Evolutionary conservation across 2,113 vertebrate genomes (phyloP).

Genomic region (Marmota flaviventris): DNA sequence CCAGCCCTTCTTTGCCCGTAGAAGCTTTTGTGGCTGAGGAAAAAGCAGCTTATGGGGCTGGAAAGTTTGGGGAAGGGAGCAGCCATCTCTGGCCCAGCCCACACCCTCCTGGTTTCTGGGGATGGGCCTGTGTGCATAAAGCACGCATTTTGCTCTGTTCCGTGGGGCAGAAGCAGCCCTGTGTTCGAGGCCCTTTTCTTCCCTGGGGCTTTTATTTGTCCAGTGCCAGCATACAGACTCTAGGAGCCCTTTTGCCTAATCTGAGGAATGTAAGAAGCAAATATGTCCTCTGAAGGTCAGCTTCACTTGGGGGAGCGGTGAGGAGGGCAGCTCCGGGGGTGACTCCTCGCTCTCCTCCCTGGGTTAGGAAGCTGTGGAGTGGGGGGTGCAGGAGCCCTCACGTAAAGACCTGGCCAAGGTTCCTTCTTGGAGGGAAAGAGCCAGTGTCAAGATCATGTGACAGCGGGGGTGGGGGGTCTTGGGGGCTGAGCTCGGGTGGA

Average conservation of each 20-base stretch:
- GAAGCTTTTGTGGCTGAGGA: not conserved
- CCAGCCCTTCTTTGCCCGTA: not conserved
- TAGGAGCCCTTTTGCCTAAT: not conserved
- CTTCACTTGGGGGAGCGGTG: not conserved
- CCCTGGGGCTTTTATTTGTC: no score
- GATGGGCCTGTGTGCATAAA: not conserved
- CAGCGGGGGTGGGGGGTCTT: accelerated
- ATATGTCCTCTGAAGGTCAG: not conserved
- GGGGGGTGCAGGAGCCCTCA: accelerated
- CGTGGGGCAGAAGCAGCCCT: no score
- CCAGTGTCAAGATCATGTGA: not conserved
- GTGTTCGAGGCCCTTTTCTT: not conserved
- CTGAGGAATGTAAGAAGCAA: not conserved
- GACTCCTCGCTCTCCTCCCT: not conserved
- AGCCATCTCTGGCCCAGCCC: not conserved
- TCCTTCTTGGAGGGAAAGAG: accelerated
- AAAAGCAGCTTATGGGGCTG: not conserved
- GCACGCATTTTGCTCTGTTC: not conserved
- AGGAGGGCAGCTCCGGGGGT: no score
- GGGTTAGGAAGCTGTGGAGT: not conserved
- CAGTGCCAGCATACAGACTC: not conserved
- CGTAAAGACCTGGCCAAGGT: not conserved
- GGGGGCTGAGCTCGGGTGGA: not conserved
- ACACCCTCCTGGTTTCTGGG: not conserved
- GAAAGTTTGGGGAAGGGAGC: not conserved